Conservation (phyloP, 2,888 invertebrate genomes). For the Dichetophora obliterata region DNA sequence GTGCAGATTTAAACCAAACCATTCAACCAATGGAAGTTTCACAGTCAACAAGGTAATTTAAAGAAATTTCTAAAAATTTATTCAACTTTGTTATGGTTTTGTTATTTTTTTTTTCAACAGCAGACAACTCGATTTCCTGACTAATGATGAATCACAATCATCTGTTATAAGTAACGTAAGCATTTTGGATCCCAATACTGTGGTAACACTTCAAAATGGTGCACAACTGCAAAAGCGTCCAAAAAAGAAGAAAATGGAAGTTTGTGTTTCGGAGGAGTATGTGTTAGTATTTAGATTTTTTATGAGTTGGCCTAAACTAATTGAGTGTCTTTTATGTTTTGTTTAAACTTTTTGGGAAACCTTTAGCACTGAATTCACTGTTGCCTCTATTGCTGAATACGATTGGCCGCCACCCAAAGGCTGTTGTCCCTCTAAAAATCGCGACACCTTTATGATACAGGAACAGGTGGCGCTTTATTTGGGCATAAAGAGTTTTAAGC, state of each 20-base stretch:
- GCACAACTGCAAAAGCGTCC: conserved; percentile 65
- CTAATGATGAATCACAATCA: conserved; percentile 82
- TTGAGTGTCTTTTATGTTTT: too few relatives aligned
- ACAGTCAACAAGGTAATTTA: conserved; percentile 55
- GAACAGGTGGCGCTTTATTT: conserved; percentile 96
- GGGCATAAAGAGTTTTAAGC: conserved; percentile 95
- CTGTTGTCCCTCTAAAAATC: conserved; percentile 71
- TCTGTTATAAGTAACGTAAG: conserved; percentile 80
- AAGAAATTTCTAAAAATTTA: conserved; percentile 19
- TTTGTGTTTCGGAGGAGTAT: conserved; percentile 70
- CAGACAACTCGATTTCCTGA: conserved; percentile 67
- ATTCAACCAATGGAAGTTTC: conserved; percentile 48
- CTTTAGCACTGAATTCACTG: conserved; percentile 76
- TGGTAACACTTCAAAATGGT: conserved; percentile 53
- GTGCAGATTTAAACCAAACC: conserved; percentile 73
- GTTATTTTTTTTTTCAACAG: neutral
- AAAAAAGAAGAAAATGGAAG: conserved; percentile 71
- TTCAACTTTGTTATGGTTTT: neutral
- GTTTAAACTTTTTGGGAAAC: neutral
- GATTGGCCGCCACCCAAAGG: conserved; percentile 84
- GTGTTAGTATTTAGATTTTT: conserved; percentile 41
- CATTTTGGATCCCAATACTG: conserved; percentile 62
- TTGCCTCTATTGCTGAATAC: conserved; percentile 93
- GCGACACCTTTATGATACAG: conserved; percentile 93
- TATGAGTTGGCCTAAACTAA: neutral